Conservation (phyloP, 2,888 invertebrate genomes). For the Alsophila aescularia region DNA sequence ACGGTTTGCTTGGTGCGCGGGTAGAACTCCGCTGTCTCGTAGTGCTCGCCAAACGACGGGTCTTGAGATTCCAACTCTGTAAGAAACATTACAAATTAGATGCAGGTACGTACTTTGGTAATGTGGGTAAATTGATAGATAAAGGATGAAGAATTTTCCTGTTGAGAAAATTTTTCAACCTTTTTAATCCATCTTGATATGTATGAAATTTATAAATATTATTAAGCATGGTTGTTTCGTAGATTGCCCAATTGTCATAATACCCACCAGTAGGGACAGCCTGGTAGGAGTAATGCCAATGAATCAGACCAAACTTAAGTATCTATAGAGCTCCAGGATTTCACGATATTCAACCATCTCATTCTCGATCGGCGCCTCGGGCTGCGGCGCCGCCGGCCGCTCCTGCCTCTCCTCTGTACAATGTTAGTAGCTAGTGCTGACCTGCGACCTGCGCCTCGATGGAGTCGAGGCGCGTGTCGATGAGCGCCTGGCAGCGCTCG, state of each 20-base stretch:
- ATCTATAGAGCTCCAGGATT: too few relatives aligned
- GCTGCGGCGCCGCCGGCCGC: slow-evolving; percentile 85
- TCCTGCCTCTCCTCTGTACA: slow-evolving; percentile 39
- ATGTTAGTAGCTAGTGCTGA: background rate
- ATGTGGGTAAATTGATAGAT: too few relatives aligned
- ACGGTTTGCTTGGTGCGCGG: slow-evolving; percentile 89
- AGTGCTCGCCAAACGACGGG: slow-evolving; percentile 82
- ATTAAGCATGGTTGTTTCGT: too few relatives aligned
- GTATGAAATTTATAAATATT: too few relatives aligned
- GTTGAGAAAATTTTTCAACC: too few relatives aligned
- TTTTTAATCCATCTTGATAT: too few relatives aligned
- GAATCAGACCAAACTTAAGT: too few relatives aligned
- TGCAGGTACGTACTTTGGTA: too few relatives aligned
- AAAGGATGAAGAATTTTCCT: background rate
- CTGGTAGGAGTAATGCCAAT: too few relatives aligned
- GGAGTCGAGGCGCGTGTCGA: slow-evolving; percentile 88
- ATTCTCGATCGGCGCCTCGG: slow-evolving; percentile 92
- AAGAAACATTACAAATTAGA: slow-evolving; percentile 26
- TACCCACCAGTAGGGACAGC: too few relatives aligned
- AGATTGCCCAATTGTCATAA: too few relatives aligned
- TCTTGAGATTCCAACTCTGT: slow-evolving; percentile 86
- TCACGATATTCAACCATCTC: too few relatives aligned
- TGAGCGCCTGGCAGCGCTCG: slow-evolving; percentile 88
- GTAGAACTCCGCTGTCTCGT: slow-evolving; percentile 83
- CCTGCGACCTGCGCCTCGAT: slow-evolving; percentile 89